Evolutionary conservation across 2,888 invertebrate species (phyloP).

Genomic region (Actias luna): DNA sequence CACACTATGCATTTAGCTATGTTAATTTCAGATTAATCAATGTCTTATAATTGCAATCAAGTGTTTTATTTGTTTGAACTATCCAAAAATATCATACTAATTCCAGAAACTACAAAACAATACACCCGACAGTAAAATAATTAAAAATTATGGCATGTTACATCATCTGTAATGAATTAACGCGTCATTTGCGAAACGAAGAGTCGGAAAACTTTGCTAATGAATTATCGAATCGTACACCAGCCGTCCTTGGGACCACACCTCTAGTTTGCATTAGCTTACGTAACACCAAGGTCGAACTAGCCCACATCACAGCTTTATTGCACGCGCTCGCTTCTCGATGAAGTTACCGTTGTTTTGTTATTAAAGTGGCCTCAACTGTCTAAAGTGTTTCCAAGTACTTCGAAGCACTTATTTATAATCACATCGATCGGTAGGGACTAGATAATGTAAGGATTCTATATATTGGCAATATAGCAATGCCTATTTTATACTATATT

Average conservation of each 20-base stretch:
- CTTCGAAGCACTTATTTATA: neutral
- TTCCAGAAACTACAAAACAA: neutral
- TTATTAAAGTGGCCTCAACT: neutral
- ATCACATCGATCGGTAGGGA: too few relatives aligned
- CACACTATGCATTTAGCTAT: too few relatives aligned
- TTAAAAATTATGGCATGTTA: neutral
- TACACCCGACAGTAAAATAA: neutral
- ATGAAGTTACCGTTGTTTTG: neutral
- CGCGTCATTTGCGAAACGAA: neutral
- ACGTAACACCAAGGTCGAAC: conserved; percentile 66
- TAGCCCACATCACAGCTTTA: conserved; percentile 58
- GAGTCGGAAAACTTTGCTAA: neutral
- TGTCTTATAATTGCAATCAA: too few relatives aligned
- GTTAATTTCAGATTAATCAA: too few relatives aligned
- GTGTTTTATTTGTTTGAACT: too few relatives aligned
- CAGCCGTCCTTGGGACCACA: conserved; percentile 54
- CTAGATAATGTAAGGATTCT: too few relatives aligned
- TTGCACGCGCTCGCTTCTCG: conserved; percentile 46
- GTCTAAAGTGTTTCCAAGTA: neutral
- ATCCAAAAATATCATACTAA: neutral
- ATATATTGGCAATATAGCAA: too few relatives aligned
- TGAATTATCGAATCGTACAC: conserved; percentile 31
- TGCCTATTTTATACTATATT: too few relatives aligned
- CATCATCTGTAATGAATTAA: neutral
- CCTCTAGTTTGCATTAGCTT: conserved; percentile 57